Conservation (phyloP, 92 coral and sea anemone species). For the Porites lobata region DNA sequence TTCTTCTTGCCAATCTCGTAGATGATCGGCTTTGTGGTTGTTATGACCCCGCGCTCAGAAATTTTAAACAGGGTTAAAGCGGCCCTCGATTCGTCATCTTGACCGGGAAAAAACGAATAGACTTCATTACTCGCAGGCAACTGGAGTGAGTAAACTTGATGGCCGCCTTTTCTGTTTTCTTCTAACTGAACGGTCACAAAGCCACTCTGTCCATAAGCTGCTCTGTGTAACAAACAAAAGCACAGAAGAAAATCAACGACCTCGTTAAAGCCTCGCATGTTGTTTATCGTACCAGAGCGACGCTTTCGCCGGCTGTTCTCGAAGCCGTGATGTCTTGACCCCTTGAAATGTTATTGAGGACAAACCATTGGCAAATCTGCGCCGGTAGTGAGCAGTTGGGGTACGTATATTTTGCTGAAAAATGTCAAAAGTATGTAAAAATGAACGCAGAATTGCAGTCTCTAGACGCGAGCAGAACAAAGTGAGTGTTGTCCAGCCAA, state of each 20-base stretch:
- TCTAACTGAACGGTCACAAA: constrained; percentile 23
- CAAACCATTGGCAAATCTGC: constrained; percentile 23
- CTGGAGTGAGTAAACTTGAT: constrained; percentile 64
- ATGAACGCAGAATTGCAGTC: constrained; percentile 37
- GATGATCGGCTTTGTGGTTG: constrained; percentile 66
- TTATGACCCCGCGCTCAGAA: constrained; percentile 77
- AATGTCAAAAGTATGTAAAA: constrained; percentile 14
- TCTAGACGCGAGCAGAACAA: constrained; percentile 51
- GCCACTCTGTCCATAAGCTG: not conserved
- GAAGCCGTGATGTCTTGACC: constrained; percentile 46
- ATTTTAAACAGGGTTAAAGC: constrained; percentile 76
- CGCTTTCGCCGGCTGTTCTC: constrained; percentile 25
- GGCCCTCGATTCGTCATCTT: constrained; percentile 51
- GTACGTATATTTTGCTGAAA: constrained; percentile 7
- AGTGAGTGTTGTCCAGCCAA: constrained; percentile 68
- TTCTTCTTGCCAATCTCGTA: constrained; percentile 70
- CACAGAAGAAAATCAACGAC: constrained; percentile 32
- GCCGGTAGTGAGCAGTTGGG: not conserved
- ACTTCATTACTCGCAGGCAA: constrained; percentile 70
- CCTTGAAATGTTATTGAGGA: constrained; percentile 1
- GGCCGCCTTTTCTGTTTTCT: constrained; percentile 57
- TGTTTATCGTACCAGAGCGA: constrained; percentile 20
- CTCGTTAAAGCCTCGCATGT: constrained; percentile 41
- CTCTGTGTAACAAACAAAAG: constrained; percentile 33
- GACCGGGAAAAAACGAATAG: constrained; percentile 73